Conservation (phyloP, 2,888 invertebrate genomes). For the Atrina japonica region DNA sequence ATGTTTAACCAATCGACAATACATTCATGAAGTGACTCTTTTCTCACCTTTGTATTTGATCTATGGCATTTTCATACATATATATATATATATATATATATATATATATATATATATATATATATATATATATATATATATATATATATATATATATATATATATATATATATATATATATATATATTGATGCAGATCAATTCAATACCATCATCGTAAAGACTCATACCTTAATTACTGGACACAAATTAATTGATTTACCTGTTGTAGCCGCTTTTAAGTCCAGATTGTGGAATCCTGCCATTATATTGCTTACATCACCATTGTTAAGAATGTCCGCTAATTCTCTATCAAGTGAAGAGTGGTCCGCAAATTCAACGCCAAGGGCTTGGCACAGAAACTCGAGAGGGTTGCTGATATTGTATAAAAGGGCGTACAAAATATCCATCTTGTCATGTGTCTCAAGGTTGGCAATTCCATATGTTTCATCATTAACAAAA, state of each 20-base stretch:
- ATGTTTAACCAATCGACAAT: no score
- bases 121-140: no score
- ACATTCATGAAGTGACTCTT: no score
- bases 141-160: no score
- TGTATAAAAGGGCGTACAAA: slow-evolving; percentile 1
- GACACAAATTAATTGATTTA: no score
- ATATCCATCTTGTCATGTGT: slow-evolving; percentile 14
- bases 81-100: neutral
- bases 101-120: no score
- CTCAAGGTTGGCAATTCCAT: neutral
- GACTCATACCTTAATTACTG: no score
- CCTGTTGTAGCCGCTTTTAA: no score
- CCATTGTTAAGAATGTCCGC: slow-evolving; percentile 11
- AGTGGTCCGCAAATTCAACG: neutral
- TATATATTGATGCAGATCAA: no score
- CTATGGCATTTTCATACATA: neutral
- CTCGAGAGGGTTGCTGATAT: slow-evolving; percentile 7
- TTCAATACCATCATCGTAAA: no score
- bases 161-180: no score
- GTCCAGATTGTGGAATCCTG: neutral
- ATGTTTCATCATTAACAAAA: slow-evolving; percentile 1
- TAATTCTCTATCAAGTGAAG: slow-evolving; percentile 16
- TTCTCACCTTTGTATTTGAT: no score
- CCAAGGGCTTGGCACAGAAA: slow-evolving; percentile 5
- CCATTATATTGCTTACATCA: neutral